Evolutionary conservation across 2,113 vertebrate genomes (phyloP).

Genomic region (mouse (Mus musculus)): GRCm39 chr12:80521001-80521500

Average conservation of each 20-base stretch:
- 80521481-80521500: background rate
- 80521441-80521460: background rate
- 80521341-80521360: too few species aligned
- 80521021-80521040: background rate
- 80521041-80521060: background rate
- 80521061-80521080: background rate
- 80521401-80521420: too few species aligned
- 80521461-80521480: background rate
- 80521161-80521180: background rate
- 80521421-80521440: background rate
- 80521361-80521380: too few species aligned
- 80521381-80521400: too few species aligned
- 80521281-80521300: too few species aligned
- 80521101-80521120: background rate
- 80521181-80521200: background rate
- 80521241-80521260: conserved; percentile 36
- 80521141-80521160: background rate
- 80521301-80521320: too few species aligned
- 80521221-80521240: background rate
- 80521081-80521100: background rate
- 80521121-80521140: background rate
- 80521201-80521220: background rate
- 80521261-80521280: background rate
- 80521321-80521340: too few species aligned
- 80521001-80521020: background rate